Base-by-base conservation (phyloP, 2,888 invertebrate species). In the Athrips mouffetella region DNA sequence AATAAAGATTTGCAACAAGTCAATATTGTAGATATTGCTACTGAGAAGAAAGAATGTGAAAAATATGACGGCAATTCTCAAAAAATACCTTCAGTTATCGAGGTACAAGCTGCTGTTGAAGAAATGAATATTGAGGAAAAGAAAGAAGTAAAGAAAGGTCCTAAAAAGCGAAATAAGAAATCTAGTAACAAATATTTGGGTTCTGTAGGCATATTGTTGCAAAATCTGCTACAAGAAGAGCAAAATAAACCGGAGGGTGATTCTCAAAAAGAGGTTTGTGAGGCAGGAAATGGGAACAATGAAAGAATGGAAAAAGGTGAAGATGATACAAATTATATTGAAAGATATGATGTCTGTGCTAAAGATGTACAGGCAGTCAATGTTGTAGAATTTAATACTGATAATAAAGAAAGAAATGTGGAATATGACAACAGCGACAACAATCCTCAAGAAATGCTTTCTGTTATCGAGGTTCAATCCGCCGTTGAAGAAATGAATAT, bases 291-390 rank as follows among this genome's bases (percentile, higher is more conserved):
- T n/a, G n/a, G n/a, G n/a, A n/a, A n/a, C n/a, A n/a, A n/a, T n/a
- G n/a, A n/a, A n/a, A n/a, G n/a, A n/a, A n/a, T n/a, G n/a, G n/a
- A n/a, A 63, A 35, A 59, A 63, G 40, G 62, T 76, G 15, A 71
- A 71, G 23, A 51, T 78, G 46, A 91, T 56, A 89, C 91, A 21
- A 80, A 87, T 57, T 92, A 90, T 63, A 58, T 83, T 27, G 74
- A 78, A 47, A 69, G 60, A 31, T 77, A 80, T 49, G 65, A 45
- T 45, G 50, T 50, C 39, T 49, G 74, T 23, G 53, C 56, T n/a
- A 62, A 51, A 30, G 57, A 62, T 20, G 23, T 72, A 48, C 72
- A 76, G 11, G 53, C 52, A 35, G 70, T 70, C 31, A 67, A 65
- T 42, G 58, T 73, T 29, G 13, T 18, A 11, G 40, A 48, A 10